phyloP scores from a whole-genome alignment of 2,888 invertebrate genomes.

The Tachina fera region DNA sequence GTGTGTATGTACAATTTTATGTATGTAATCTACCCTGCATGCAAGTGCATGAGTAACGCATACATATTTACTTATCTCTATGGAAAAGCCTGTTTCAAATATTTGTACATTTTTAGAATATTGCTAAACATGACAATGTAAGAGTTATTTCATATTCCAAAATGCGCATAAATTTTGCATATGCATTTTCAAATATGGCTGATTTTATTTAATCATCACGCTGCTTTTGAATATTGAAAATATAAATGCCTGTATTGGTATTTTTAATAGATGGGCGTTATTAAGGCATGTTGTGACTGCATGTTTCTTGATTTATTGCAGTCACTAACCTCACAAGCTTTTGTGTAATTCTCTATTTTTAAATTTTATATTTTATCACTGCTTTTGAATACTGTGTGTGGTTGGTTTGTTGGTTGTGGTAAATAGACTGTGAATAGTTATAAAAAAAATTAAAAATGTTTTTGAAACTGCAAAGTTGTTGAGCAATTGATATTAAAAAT shows the following conservation, averaged over 20 bases:
- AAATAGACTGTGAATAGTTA: background rate
- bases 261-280: slow-evolving; percentile 34
- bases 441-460: background rate
- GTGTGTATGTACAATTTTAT: too few relatives aligned
- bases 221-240: slow-evolving; percentile 23
- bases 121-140: slow-evolving; percentile 2
- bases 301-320: slow-evolving; percentile 61
- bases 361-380: background rate
- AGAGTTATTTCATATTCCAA: slow-evolving; percentile 16
- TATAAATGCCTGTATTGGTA: background rate
- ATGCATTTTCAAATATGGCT: slow-evolving; percentile 4
- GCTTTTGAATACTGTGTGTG: background rate
- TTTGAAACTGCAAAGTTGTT: too few relatives aligned
- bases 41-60: too few relatives aligned
- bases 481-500: background rate
- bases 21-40: too few relatives aligned
- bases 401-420: background rate
- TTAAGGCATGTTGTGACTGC: slow-evolving; percentile 8
- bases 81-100: slow-evolving; percentile 17
- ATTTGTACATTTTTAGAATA: slow-evolving; percentile 23
- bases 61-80: background rate
- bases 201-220: slow-evolving; percentile 11
- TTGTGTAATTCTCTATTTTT: slow-evolving; percentile 33
- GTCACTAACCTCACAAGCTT: slow-evolving; percentile 51
- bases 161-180: background rate